Percentiles rank a stretch among this genome's conserved stretches.
Evolutionary conservation across 2,888 invertebrate genomes (phyloP).

Genomic region (Abrostola tripartita): DNA sequence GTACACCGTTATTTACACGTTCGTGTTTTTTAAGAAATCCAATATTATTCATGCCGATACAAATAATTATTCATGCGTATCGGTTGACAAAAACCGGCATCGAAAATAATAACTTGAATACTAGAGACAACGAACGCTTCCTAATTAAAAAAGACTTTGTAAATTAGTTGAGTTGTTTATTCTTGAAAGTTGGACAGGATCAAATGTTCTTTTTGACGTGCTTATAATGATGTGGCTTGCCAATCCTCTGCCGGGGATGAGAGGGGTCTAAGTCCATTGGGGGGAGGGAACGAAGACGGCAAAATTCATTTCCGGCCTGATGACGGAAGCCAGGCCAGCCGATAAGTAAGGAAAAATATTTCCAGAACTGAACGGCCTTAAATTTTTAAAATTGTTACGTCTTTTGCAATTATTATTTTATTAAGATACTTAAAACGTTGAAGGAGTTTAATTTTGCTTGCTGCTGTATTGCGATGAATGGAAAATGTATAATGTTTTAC

Average conservation of each 20-base stretch:
- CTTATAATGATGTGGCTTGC: conserved; percentile 79
- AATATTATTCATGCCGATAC: no score
- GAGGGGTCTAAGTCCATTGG: conserved; percentile 46
- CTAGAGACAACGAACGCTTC: no score
- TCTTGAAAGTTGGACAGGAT: conserved; percentile 60
- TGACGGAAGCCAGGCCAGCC: conserved; percentile 79
- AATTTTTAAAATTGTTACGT: conserved; percentile 73
- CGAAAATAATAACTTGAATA: no score
- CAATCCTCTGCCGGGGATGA: conserved; percentile 63
- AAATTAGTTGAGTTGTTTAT: conserved; percentile 47
- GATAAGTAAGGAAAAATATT: conserved; percentile 80
- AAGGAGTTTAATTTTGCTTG: not conserved
- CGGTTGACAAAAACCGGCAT: no score
- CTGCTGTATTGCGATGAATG: no score
- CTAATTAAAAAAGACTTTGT: conserved; percentile 6
- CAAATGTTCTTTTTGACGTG: conserved; percentile 72
- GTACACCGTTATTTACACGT: not conserved
- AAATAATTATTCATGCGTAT: no score
- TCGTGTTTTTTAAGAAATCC: conserved; percentile 2
- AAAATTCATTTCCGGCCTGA: conserved; percentile 85
- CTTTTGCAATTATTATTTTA: conserved; percentile 4
- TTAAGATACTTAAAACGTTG: not conserved
- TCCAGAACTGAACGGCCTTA: conserved; percentile 74
- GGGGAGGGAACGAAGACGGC: conserved; percentile 59
- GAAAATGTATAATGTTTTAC: no score